phyloP scores from a whole-genome alignment of 2,113 vertebrate species.

The Rhea pennata region DNA sequence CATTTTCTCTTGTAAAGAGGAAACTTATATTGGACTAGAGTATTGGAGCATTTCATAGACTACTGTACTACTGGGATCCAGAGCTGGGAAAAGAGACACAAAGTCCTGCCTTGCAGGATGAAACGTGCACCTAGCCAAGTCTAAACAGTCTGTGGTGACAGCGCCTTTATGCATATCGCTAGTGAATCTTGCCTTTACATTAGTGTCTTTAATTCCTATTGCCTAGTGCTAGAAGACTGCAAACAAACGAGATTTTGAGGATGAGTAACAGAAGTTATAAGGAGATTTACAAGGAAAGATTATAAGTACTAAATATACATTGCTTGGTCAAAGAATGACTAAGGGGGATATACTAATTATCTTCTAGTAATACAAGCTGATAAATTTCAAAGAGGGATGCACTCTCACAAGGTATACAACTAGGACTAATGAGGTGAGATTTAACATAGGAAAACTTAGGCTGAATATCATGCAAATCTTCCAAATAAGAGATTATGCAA shows the following conservation, averaged over 20 bases:
- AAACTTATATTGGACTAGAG: neutral
- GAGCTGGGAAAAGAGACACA: neutral
- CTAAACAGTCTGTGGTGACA: neutral
- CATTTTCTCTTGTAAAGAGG: neutral
- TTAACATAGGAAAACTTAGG: slow-evolving; percentile 2
- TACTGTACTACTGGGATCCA: neutral
- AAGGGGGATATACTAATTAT: slow-evolving; percentile 27
- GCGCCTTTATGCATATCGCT: neutral
- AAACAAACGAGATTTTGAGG: neutral
- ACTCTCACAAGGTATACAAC: neutral
- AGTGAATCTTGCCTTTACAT: neutral
- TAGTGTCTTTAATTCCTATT: neutral
- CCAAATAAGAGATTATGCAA: slow-evolving; percentile 14
- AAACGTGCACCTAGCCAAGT: neutral
- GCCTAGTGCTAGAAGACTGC: neutral
- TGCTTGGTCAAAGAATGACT: slow-evolving; percentile 10
- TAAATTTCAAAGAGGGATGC: slow-evolving; percentile 16
- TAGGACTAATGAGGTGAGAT: slow-evolving; percentile 29
- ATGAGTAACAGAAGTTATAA: slow-evolving; percentile 8
- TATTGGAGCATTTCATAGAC: neutral
- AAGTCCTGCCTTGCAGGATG: neutral
- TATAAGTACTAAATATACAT: slow-evolving; percentile 15
- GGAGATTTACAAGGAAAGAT: slow-evolving; percentile 5
- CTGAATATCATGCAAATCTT: neutral
- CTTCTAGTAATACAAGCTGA: neutral